Conservation (phyloP, 2,797 vertebrate species). For the Dryobates pubescens region DNA sequence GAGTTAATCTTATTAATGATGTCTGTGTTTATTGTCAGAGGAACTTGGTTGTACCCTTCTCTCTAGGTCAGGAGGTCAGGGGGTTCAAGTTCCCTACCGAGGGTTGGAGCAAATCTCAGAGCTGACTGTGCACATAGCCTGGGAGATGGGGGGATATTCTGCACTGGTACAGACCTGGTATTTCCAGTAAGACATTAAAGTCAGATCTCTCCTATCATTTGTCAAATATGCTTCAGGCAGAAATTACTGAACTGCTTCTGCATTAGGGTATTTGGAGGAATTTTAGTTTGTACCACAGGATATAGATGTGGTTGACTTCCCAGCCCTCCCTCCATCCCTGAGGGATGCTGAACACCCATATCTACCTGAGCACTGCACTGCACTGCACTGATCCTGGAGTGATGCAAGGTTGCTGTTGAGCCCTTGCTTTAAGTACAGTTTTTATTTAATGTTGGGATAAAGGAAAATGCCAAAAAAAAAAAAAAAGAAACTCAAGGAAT, state of each 20-base stretch:
- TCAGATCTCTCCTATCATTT: neutral
- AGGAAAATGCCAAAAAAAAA: neutral
- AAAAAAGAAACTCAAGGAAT: neutral
- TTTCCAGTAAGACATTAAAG: neutral
- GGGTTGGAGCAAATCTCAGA: neutral
- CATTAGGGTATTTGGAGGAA: neutral
- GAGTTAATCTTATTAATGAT: slow-evolving; percentile 32
- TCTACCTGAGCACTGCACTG: neutral
- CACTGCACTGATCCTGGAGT: neutral
- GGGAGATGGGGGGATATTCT: neutral
- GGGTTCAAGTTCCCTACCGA: neutral
- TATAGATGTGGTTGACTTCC: neutral
- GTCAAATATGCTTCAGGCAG: neutral
- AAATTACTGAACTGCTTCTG: neutral
- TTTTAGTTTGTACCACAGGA: neutral
- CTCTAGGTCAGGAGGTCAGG: slow-evolving; percentile 16
- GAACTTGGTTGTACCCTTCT: slow-evolving; percentile 32
- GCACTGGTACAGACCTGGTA: neutral
- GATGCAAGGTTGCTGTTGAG: neutral
- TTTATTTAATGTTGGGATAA: neutral
- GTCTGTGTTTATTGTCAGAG: slow-evolving; percentile 57
- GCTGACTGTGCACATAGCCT: neutral
- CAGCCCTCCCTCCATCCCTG: neutral
- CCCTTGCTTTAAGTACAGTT: neutral
- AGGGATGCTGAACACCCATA: neutral